phyloP scores from a whole-genome alignment of 2,113 vertebrate species.

The Nyctibius bracteatus region DNA sequence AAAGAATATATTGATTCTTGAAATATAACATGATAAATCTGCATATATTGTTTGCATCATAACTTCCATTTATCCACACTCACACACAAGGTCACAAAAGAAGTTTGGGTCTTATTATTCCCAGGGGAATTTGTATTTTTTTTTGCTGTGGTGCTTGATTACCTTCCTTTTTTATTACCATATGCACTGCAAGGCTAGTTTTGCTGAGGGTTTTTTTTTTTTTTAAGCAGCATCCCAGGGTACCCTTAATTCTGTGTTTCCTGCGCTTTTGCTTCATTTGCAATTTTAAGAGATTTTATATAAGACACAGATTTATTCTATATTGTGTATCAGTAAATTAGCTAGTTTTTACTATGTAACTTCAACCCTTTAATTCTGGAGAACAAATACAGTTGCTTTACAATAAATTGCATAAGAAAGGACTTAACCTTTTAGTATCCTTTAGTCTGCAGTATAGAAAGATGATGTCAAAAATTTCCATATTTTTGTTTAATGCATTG shows the following conservation, averaged over 20 bases:
- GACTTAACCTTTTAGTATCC: not conserved
- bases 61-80: not conserved
- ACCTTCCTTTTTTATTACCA: conserved; percentile 32
- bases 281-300: conserved; percentile 25
- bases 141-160: conserved; percentile 18
- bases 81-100: conserved; percentile 13
- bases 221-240: conserved; percentile 40
- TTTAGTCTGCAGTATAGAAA: not conserved
- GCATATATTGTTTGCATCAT: not conserved
- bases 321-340: not conserved
- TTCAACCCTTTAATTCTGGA: conserved; percentile 13
- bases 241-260: conserved; percentile 56
- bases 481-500: not conserved
- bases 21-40: not conserved
- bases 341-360: not conserved
- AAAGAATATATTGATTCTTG: not conserved
- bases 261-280: conserved; percentile 50
- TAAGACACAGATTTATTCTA: not conserved
- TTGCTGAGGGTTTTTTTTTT: conserved; percentile 23
- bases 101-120: not conserved
- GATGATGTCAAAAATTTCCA: not conserved
- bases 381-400: not conserved
- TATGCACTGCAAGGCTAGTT: conserved; percentile 8
- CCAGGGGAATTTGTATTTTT: not conserved
- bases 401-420: not conserved